Conservation (phyloP, 2,888 invertebrate species). For the Nomada lathburiana region DNA sequence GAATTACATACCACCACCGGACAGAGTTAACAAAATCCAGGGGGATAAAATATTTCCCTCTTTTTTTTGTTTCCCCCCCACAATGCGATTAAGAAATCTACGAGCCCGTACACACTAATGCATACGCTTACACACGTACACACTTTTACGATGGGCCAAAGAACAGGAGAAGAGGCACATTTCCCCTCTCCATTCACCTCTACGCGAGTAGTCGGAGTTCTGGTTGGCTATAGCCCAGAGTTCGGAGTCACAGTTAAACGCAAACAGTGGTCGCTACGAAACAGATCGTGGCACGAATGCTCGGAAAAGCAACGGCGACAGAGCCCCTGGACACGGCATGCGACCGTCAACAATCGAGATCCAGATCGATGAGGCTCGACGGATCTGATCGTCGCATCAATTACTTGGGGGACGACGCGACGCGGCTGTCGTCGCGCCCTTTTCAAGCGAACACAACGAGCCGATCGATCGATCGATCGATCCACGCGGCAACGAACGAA, state of each 20-base stretch:
- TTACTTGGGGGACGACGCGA: background rate
- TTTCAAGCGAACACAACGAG: background rate
- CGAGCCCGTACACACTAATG: background rate
- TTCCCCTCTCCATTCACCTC: constrained; percentile 73
- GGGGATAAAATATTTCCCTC: background rate
- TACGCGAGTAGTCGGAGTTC: constrained; percentile 59
- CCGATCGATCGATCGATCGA: constrained; percentile 15
- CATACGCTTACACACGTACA: background rate
- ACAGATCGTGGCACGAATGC: constrained; percentile 57
- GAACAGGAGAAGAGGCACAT: constrained; percentile 63
- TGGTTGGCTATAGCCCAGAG: constrained; percentile 63
- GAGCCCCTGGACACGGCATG: background rate
- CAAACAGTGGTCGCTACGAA: constrained; percentile 69
- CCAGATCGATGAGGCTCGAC: constrained; percentile 3
- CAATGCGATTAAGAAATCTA: constrained; percentile 61
- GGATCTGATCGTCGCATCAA: background rate
- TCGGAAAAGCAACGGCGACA: constrained; percentile 60
- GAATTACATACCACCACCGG: too few species aligned
- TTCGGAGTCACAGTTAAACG: constrained; percentile 75
- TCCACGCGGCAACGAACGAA: constrained; percentile 35
- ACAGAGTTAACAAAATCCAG: background rate
- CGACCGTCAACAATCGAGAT: constrained; percentile 17
- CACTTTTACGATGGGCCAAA: constrained; percentile 29
- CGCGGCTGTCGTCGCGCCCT: constrained; percentile 1
- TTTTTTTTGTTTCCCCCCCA: constrained; percentile 9